Evolutionary conservation across 2,797 vertebrate genomes (phyloP), one percentile per base, ranked within the genome.

Genomic region (Pseudotriccus pelzelni): DNA sequence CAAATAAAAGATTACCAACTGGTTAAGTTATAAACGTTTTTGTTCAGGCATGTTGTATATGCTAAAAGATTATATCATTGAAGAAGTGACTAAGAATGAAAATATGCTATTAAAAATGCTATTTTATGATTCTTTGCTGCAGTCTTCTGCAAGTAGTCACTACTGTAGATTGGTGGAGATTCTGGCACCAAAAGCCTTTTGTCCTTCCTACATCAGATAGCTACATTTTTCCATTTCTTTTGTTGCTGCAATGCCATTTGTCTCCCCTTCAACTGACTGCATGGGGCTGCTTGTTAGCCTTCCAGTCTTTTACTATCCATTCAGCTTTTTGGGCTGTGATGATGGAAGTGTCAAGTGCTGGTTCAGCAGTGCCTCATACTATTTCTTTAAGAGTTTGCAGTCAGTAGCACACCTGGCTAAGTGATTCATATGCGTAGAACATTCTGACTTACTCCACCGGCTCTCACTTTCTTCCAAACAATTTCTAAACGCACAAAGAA

Each of bases 271-370:
- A 52, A 5, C 17, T 8, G n/a, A 70, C 15, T 27, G 8, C 28
- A 46, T 3, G 14, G 14, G 13, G 6, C 6, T 69, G n/a, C 30
- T 70, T 63, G 23, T 49, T 60, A 78, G 43, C 32, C 74, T 72
- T 78, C 21, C 52, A 67, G 30, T 56, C 44, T 47, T 62, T 43
- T n/a, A 74, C 9, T 17, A 50, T 7, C 27, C 7, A 36, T 34
- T 74, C 52, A 19, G 14, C 43, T 76, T 73, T 44, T 0, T 30
- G 22, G 41, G 20, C 0, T 1, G 16, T 5, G 4, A 11, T 5
- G 15, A 5, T 1, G 23, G 20, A 50, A 8, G 21, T 39, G 11
- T 18, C n/a, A 62, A 28, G 39, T 81, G 11, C 21, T 34, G 24
- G 43, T 43, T 75, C 5, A 41, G 18, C 11, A 77, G 27, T 34